Evolutionary conservation across 2,797 vertebrate genomes (phyloP).

Genomic region (Chiloscyllium punctatum): DNA sequence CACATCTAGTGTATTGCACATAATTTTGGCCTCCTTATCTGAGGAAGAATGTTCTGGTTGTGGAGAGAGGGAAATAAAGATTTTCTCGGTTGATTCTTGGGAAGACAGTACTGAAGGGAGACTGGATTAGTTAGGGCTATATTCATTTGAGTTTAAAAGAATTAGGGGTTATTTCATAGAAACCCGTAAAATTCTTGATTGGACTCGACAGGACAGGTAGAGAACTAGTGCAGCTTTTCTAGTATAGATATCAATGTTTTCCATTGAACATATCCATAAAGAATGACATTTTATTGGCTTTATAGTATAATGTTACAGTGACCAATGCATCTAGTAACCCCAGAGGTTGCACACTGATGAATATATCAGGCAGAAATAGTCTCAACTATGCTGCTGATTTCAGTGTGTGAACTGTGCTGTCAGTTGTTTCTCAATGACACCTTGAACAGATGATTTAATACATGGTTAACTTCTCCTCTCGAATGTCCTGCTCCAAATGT

Average conservation of each 20-base stretch:
- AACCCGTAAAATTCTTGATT: no score
- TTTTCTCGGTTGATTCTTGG: no score
- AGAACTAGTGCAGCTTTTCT: neutral
- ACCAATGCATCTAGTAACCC: neutral
- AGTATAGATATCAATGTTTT: neutral
- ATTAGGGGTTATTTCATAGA: no score
- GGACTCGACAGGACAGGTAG: no score
- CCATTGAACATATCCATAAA: neutral
- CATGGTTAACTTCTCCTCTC: neutral
- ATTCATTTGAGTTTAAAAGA: no score
- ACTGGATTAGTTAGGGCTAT: no score
- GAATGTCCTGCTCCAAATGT: neutral
- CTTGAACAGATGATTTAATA: neutral
- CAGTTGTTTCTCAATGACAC: neutral
- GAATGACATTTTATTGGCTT: neutral
- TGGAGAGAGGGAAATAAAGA: no score
- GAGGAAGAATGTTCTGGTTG: no score
- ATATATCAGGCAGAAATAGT: neutral
- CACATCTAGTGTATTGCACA: no score
- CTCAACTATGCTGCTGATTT: neutral
- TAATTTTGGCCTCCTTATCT: no score
- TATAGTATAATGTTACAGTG: neutral
- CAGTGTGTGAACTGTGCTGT: neutral
- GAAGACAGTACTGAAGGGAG: no score
- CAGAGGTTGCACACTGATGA: neutral